These are phyloP conservation scores for Erebia ligea DNA, from an alignment of 2,888 invertebrate species.

Conservation along the genomic window DNA sequence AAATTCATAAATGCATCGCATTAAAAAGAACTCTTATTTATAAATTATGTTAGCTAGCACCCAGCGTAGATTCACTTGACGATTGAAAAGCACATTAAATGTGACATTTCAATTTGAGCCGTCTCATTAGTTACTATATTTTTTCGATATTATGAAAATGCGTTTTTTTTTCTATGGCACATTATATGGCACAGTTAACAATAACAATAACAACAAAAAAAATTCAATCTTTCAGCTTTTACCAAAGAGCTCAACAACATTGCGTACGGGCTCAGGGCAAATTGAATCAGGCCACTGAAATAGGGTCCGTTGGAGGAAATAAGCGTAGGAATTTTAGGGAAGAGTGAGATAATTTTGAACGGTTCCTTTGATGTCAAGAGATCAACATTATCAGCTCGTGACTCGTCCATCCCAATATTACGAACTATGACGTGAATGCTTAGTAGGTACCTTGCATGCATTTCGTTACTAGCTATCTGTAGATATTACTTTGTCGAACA, in stretches of 20 bases:
- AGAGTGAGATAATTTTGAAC: constrained; percentile 6
- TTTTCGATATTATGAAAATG: no score
- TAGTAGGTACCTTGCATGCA: not conserved
- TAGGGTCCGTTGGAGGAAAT: not conserved
- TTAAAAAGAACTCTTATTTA: not conserved
- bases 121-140: no score
- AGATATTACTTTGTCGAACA: no score
- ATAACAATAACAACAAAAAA: no score
- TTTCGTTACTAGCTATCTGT: not conserved
- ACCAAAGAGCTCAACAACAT: not conserved
- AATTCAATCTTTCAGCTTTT: not conserved
- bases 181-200: not conserved
- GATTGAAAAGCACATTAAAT: no score
- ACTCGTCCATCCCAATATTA: not conserved
- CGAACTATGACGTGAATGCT: not conserved
- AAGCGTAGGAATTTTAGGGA: not conserved
- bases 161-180: no score
- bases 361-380: constrained; percentile 15
- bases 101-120: no score
- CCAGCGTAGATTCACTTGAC: no score
- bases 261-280: not conserved
- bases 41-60: no score
- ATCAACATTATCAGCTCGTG: constrained; percentile 1
- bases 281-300: not conserved
- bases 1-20: constrained; percentile 11